Base-by-base conservation (phyloP, 2,113 vertebrate genomes). In the Percopsis transmontana region DNA sequence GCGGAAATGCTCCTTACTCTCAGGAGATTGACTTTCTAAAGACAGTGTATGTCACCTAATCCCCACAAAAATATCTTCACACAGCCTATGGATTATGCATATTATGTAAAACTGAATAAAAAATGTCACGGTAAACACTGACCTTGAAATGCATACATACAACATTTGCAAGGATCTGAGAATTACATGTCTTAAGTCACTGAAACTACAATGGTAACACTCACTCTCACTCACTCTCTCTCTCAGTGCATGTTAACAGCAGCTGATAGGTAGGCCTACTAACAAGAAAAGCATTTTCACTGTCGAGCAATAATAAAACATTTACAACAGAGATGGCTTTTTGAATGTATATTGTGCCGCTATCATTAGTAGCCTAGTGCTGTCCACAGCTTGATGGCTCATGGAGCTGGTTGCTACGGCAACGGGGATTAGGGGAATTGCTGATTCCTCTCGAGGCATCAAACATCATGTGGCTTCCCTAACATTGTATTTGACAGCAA, bases 351-450 rank as follows among this genome's bases (percentile, higher is more conserved):
- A 18, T 18, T 18, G 19, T 11, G 21, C 9, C 52, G 23, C 20
- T 12, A 12, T 27, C 52, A 38, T 23, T 18, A 55, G 20, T 52
- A 52, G 20, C 15, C 15, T 16, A 33, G 33, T 63, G 50, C 51
- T 53, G 62, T 64, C 38, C n/a, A 59, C 69, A 63, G 68, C 67
- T 24, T 42, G 56, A 70, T 62, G 54, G 52, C 72, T 65, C 69
- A 68, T 52, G 68, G 80, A 79, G 21, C 33, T 51, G 70, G 87
- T 89, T 87, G 84, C 88, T 52, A 86, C 57, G 67, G 88, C 77
- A 84, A 90, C 88, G 61, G 27, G 57, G 41, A 76, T 74, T 42
- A 58, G 58, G 68, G 72, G 62, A 74, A 67, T 57, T 79, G 72
- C 52, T 66, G 68, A 75, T 59, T 74, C 66, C 54, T 52, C 66